phyloP scores from a whole-genome alignment of 2,113 vertebrate species.

The Prinia subflava region DNA sequence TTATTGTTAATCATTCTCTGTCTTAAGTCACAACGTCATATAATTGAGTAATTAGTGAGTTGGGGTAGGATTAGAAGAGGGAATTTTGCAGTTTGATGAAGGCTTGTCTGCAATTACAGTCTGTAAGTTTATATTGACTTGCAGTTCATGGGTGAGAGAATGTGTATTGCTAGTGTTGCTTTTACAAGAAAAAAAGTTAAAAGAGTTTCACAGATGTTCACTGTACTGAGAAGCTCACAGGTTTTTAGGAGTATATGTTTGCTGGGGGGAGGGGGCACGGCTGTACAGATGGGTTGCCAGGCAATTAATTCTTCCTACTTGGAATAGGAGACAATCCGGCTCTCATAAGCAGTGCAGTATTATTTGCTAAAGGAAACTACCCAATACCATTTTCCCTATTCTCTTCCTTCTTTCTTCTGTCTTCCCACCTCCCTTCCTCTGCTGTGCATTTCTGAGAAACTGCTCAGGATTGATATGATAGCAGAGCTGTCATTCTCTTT shows the following conservation, averaged over 20 bases:
- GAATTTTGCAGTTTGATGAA: not conserved
- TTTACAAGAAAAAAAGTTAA: not conserved
- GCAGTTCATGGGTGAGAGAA: not conserved
- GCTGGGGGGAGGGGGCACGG: not conserved
- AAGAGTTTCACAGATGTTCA: slow-evolving; percentile 13
- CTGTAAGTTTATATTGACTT: not conserved
- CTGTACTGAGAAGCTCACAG: not conserved
- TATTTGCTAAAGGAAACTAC: slow-evolving; percentile 56
- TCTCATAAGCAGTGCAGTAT: slow-evolving; percentile 1
- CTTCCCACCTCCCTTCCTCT: slow-evolving; percentile 57
- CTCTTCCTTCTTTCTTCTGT: slow-evolving; percentile 47
- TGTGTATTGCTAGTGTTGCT: not conserved
- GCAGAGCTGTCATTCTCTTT: slow-evolving; percentile 79
- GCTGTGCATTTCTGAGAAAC: slow-evolving; percentile 66
- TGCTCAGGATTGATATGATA: slow-evolving; percentile 77
- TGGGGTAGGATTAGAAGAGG: not conserved
- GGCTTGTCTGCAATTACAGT: not conserved
- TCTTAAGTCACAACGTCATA: not conserved
- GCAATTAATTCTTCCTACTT: slow-evolving; percentile 58
- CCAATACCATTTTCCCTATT: slow-evolving; percentile 63
- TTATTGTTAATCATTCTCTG: not conserved
- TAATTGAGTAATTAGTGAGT: not conserved
- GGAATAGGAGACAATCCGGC: slow-evolving; percentile 35
- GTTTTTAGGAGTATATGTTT: slow-evolving; percentile 26
- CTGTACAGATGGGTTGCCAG: slow-evolving; percentile 52